Percentiles rank a stretch among this genome's conserved stretches.
phyloP scores from a whole-genome alignment of 2,888 invertebrate species.

The Ornithoptera priamus region DNA sequence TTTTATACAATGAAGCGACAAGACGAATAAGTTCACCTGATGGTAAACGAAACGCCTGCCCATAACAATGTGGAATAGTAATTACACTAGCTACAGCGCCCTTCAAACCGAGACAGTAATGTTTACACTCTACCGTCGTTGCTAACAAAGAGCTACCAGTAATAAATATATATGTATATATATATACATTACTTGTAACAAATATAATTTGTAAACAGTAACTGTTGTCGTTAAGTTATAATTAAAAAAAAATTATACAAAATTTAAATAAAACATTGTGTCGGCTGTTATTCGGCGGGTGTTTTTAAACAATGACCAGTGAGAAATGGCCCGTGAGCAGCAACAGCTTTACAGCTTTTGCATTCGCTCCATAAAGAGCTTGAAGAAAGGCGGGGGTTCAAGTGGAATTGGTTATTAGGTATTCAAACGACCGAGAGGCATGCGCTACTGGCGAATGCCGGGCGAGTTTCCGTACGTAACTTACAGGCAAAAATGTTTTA shows the following conservation, averaged over 20 bases:
- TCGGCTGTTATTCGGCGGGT: conserved; percentile 37
- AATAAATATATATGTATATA: not conserved
- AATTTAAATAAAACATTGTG: conserved; percentile 34
- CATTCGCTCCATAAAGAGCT: conserved; percentile 16
- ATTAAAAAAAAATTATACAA: conserved; percentile 15
- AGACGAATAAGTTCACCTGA: too few relatives aligned
- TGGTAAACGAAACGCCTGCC: too few relatives aligned
- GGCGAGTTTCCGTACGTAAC: conserved; percentile 37
- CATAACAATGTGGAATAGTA: too few relatives aligned
- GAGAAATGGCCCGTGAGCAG: conserved; percentile 25
- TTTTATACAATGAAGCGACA: too few relatives aligned
- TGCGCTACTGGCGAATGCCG: conserved; percentile 35
- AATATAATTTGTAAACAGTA: not conserved
- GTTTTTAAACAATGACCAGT: conserved; percentile 33
- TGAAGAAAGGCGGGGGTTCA: conserved; percentile 31
- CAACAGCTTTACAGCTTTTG: conserved; percentile 31
- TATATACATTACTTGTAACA: not conserved
- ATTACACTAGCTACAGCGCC: too few relatives aligned
- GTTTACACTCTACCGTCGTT: too few relatives aligned
- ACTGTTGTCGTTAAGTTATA: conserved; percentile 9
- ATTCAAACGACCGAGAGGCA: conserved; percentile 33
- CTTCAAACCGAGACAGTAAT: too few relatives aligned
- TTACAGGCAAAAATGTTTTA: conserved; percentile 34
- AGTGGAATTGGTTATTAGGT: conserved; percentile 30
- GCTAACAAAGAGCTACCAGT: too few relatives aligned